Percentiles rank a stretch among this genome's conserved stretches.
These are phyloP conservation scores for Jacana jacana DNA, from an alignment of 2,113 vertebrate species.

Conservation along the genomic window DNA sequence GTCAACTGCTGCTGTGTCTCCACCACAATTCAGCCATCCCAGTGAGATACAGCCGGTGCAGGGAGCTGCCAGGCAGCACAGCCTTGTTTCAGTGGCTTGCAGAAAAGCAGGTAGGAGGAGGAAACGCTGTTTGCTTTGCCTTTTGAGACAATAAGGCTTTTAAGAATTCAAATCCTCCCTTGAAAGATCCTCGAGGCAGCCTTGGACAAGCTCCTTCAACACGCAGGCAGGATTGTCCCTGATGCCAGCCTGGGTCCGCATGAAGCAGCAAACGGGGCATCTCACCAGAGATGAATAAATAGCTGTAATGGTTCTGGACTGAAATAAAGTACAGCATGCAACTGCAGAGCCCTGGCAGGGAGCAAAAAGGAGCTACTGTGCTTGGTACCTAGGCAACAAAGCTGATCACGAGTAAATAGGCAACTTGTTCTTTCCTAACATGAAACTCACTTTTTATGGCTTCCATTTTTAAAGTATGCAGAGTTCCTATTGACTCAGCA, in stretches of 20 bases:
- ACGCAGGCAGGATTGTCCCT: background rate
- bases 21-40: background rate
- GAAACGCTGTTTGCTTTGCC: background rate
- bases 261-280: background rate
- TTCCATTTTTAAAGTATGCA: background rate
- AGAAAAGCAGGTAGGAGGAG: background rate
- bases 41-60: background rate
- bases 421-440: background rate
- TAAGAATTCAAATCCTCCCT: background rate
- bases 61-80: background rate
- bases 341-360: background rate
- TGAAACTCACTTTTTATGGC: background rate
- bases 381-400: conserved; percentile 30
- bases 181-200: background rate
- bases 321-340: conserved; percentile 8
- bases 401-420: background rate
- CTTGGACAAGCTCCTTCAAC: background rate
- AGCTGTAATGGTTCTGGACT: background rate
- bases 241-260: background rate
- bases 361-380: conserved; percentile 40
- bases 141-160: background rate
- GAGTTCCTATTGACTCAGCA: background rate
- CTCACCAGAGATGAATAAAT: conserved; percentile 9
- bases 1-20: background rate
- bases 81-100: background rate